Percentiles rank a stretch among this genome's conserved stretches.
phyloP scores from a whole-genome alignment of 2,888 invertebrate species.

The Stenotaenia linearis region DNA sequence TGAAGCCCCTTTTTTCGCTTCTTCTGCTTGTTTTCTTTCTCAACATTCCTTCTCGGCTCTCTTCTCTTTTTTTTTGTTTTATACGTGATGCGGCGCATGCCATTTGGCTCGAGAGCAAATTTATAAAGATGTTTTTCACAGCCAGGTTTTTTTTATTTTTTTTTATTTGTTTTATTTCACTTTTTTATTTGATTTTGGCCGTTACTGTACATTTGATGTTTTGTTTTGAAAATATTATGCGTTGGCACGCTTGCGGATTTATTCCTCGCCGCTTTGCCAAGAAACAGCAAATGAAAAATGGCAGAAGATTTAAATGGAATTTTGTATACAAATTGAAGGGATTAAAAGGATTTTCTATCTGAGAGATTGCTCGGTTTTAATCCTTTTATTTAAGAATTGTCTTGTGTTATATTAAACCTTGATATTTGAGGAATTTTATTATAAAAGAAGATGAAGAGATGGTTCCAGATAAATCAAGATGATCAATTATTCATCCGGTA shows the following conservation, averaged over 20 bases:
- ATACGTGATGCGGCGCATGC: background rate
- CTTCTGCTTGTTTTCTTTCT: background rate
- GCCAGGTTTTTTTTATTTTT: background rate
- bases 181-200: too few species aligned
- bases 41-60: background rate
- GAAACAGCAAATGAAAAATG: background rate
- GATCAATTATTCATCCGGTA: background rate
- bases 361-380: too few species aligned
- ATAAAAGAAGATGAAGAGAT: too few species aligned
- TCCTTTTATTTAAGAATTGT: too few species aligned
- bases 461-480: background rate
- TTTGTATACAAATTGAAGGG: too few species aligned
- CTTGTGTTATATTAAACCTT: too few species aligned
- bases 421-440: too few species aligned
- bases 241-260: background rate
- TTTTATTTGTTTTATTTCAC: background rate
- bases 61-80: background rate
- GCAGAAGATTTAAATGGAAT: background rate
- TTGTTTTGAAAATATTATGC: background rate
- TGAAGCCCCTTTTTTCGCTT: background rate
- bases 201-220: too few species aligned
- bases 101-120: constrained; percentile 9
- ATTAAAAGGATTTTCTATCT: too few species aligned
- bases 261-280: background rate
- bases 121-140: background rate